These are phyloP conservation scores for Apeira syringaria DNA, from an alignment of 2,888 invertebrate species.

Conservation along the genomic window DNA sequence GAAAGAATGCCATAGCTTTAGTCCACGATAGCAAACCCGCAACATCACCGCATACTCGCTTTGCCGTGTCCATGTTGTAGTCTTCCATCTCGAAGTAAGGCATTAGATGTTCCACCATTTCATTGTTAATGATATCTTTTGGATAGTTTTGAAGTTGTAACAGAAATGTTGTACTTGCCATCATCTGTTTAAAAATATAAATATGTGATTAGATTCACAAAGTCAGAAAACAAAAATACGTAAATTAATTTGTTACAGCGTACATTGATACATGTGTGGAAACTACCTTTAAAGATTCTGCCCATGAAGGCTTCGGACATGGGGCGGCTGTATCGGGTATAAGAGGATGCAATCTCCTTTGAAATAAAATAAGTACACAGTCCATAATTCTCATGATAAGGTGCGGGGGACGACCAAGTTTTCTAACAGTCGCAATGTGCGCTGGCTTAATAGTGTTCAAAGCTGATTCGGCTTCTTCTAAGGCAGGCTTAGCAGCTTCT, in stretches of 20 bases:
- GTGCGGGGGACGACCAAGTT: slow-evolving; percentile 97
- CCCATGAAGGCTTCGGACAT: slow-evolving; percentile 98
- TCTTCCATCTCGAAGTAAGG: slow-evolving; percentile 98
- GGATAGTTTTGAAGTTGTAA: slow-evolving; percentile 97
- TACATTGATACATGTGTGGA: background rate
- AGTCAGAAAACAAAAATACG: background rate
- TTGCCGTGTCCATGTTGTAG: slow-evolving; percentile 98
- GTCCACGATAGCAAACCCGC: slow-evolving; percentile 98
- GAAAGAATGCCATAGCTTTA: slow-evolving; percentile 97
- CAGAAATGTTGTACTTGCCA: slow-evolving; percentile 97
- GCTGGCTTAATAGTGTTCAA: slow-evolving; percentile 98
- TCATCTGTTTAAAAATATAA: slow-evolving; percentile 86
- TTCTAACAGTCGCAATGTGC: slow-evolving; percentile 97
- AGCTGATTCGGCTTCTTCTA: slow-evolving; percentile 97
- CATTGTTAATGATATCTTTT: slow-evolving; percentile 97
- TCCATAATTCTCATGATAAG: slow-evolving; percentile 99
- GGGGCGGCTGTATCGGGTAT: slow-evolving; percentile 91
- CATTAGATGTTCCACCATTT: slow-evolving; percentile 96
- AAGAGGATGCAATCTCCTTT: slow-evolving; percentile 92
- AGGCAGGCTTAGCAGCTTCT: slow-evolving; percentile 97
- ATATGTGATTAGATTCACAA: too few species aligned
- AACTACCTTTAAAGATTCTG: slow-evolving; percentile 94
- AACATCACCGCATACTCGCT: slow-evolving; percentile 97
- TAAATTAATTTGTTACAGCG: background rate
- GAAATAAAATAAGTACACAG: slow-evolving; percentile 96